Conservation (phyloP, 1,140 invertebrate species). For the Elymnias hypermnestra region DNA sequence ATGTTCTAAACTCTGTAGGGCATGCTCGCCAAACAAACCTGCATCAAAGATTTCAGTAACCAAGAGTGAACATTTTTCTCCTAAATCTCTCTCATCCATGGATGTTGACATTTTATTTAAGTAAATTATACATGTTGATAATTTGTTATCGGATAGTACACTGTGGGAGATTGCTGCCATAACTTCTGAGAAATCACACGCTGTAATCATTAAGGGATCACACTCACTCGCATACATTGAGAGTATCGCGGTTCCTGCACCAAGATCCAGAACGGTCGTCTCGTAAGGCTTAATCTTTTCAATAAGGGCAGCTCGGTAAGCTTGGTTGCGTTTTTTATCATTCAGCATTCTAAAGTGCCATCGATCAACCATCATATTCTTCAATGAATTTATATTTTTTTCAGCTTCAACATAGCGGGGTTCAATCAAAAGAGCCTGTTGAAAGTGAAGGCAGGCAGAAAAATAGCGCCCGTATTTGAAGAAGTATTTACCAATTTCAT, state of each 20-base stretch:
- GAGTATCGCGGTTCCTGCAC: constrained; percentile 84
- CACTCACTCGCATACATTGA: constrained; percentile 80
- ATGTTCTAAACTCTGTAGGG: constrained; percentile 81
- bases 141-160: constrained; percentile 24
- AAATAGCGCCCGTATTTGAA: constrained; percentile 45
- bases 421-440: constrained; percentile 43
- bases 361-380: constrained; percentile 78
- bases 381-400: constrained; percentile 63
- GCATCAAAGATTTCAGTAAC: constrained; percentile 89
- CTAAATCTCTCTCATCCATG: constrained; percentile 75
- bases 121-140: constrained; percentile 32
- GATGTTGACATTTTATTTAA: constrained; percentile 49
- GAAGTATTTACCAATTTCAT: constrained; percentile 56
- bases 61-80: constrained; percentile 78
- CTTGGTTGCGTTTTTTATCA: constrained; percentile 81
- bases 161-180: constrained; percentile 76
- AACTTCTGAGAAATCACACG: constrained; percentile 80
- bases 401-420: constrained; percentile 47
- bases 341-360: constrained; percentile 92
- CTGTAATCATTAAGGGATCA: constrained; percentile 77
- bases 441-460: constrained; percentile 58
- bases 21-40: constrained; percentile 85
- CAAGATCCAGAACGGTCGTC: constrained; percentile 82
- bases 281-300: constrained; percentile 70
- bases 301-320: constrained; percentile 80